Evolutionary conservation across 2,113 vertebrate genomes (phyloP).

Genomic region (rat (Rattus norvegicus)): DNA sequence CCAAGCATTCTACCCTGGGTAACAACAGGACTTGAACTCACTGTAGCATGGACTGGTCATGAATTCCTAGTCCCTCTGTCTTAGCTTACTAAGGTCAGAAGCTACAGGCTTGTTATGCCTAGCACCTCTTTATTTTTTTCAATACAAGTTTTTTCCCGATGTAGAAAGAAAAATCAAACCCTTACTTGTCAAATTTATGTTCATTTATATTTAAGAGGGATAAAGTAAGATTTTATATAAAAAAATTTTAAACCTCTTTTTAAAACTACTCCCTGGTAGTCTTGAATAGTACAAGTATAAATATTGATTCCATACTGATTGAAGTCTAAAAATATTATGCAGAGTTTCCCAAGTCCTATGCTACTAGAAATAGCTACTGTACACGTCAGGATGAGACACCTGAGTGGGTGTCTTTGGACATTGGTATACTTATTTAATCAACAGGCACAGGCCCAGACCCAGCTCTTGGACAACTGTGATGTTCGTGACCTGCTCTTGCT

Average conservation of each 20-base stretch:
- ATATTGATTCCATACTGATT: conserved; percentile 16
- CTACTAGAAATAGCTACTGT: background rate
- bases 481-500: background rate
- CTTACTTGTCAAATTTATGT: background rate
- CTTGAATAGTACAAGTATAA: background rate
- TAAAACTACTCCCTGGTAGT: background rate
- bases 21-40: background rate
- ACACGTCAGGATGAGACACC: background rate
- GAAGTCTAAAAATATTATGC: background rate
- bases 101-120: background rate
- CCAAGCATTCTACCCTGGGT: background rate
- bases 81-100: background rate
- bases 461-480: background rate
- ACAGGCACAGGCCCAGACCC: background rate
- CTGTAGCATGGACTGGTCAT: background rate
- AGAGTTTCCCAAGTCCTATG: background rate
- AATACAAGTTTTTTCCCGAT: background rate
- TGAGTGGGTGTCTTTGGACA: background rate
- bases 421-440: background rate
- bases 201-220: conserved; percentile 10
- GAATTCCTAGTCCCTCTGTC: background rate
- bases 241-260: background rate
- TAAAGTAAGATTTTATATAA: background rate
- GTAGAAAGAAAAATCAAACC: background rate
- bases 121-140: background rate